Conservation (phyloP, 1,140 invertebrate species). For the Calliphora vicina region DNA sequence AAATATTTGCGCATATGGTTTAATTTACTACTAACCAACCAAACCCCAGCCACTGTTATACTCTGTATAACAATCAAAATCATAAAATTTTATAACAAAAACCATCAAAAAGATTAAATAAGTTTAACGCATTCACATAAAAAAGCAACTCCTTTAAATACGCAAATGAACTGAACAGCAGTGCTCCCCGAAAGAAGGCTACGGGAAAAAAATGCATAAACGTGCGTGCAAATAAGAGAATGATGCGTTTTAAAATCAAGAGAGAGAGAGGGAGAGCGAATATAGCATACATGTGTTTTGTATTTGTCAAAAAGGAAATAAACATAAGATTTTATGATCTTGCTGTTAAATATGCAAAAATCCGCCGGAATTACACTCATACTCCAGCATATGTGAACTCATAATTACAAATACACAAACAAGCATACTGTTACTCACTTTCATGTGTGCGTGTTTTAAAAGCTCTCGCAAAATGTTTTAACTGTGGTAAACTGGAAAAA, state of each 20-base stretch:
- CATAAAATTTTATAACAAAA: slow-evolving; percentile 34
- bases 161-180: not conserved
- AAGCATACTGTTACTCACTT: no score
- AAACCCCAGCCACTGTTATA: not conserved
- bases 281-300: not conserved
- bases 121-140: slow-evolving; percentile 19
- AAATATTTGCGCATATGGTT: slow-evolving; percentile 30
- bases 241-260: slow-evolving; percentile 10
- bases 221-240: not conserved
- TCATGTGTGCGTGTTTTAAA: slow-evolving; percentile 19
- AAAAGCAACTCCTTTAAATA: not conserved
- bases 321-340: slow-evolving; percentile 34
- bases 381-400: not conserved
- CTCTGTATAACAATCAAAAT: slow-evolving; percentile 17
- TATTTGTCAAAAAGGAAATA: slow-evolving; percentile 7
- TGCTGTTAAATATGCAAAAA: slow-evolving; percentile 31
- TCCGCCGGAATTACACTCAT: slow-evolving; percentile 24
- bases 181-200: not conserved
- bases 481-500: not conserved
- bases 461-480: slow-evolving; percentile 18
- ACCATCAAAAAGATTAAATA: slow-evolving; percentile 34
- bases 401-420: not conserved
- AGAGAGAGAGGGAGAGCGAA: not conserved
- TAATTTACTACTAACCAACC: slow-evolving; percentile 2
- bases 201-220: not conserved